Percentiles rank a stretch among this genome's conserved stretches.
Evolutionary conservation across 2,797 vertebrate genomes (phyloP).

Genomic region (Triplophysa yarkandensis): DNA sequence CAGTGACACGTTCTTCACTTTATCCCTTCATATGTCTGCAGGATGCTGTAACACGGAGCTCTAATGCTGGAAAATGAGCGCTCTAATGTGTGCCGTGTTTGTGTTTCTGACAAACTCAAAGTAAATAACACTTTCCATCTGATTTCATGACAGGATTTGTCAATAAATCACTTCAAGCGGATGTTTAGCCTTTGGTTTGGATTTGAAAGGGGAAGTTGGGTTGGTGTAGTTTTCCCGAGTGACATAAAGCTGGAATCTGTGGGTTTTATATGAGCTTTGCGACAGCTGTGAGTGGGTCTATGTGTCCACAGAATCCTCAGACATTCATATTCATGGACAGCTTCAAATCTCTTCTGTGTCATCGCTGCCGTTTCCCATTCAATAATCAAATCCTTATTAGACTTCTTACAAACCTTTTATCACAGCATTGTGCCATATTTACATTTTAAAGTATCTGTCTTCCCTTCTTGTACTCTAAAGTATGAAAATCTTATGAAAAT

Average conservation of each 20-base stretch:
- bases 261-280: slow-evolving; percentile 26
- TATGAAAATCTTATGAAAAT: too few relatives aligned
- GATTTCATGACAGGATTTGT: slow-evolving; percentile 20
- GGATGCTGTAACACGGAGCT: slow-evolving; percentile 17
- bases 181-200: slow-evolving; percentile 11
- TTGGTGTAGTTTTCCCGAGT: background rate
- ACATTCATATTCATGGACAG: slow-evolving; percentile 1
- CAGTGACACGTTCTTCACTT: background rate
- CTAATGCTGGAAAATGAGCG: slow-evolving; percentile 20
- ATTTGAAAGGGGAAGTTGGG: background rate
- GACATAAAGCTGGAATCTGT: slow-evolving; percentile 14
- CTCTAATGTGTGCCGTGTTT: slow-evolving; percentile 16
- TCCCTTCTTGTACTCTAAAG: too few relatives aligned
- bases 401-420: background rate
- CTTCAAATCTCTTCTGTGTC: background rate
- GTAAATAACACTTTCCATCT: slow-evolving; percentile 15
- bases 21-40: slow-evolving; percentile 11
- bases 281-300: slow-evolving; percentile 38
- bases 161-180: slow-evolving; percentile 1
- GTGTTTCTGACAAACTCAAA: background rate
- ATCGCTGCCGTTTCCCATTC: background rate
- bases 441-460: background rate
- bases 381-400: slow-evolving; percentile 13
- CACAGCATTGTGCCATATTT: background rate
- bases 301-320: background rate